These are phyloP conservation scores for Drosophila parthenogenetica DNA, from an alignment of 2,888 invertebrate species.

Conservation along the genomic window DNA sequence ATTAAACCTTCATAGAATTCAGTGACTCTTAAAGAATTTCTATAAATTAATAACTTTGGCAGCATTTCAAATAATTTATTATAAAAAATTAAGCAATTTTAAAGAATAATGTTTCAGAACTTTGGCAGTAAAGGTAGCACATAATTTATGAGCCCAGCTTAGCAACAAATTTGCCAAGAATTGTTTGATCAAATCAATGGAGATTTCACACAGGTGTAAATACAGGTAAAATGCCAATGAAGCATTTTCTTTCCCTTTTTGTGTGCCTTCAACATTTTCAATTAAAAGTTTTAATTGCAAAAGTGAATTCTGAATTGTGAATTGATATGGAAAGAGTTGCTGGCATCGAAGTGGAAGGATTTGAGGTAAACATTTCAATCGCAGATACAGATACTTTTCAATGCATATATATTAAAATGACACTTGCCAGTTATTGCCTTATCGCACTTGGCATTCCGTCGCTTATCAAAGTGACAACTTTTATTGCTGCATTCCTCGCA, in stretches of 20 bases:
- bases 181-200: slow-evolving; percentile 14
- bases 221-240: slow-evolving; percentile 17
- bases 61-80: too few species aligned
- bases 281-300: slow-evolving; percentile 73
- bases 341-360: not conserved
- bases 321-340: not conserved
- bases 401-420: not conserved
- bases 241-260: slow-evolving; percentile 9
- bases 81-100: too few species aligned
- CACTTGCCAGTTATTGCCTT: slow-evolving; percentile 5
- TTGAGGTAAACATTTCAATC: not conserved
- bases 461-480: slow-evolving; percentile 21
- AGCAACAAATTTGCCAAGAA: slow-evolving; percentile 5
- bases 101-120: not conserved
- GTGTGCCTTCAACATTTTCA: slow-evolving; percentile 55
- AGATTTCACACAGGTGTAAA: slow-evolving; percentile 14
- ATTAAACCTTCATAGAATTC: not conserved
- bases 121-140: too few species aligned
- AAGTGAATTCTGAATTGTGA: slow-evolving; percentile 1
- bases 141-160: slow-evolving; percentile 11
- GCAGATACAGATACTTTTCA: not conserved
- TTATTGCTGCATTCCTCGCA: slow-evolving; percentile 3
- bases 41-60: too few species aligned
- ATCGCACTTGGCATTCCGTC: slow-evolving; percentile 7
- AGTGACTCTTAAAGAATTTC: too few species aligned